These are phyloP conservation scores for Physocephala rufipes DNA, from an alignment of 2,888 invertebrate genomes.

Conservation along the genomic window DNA sequence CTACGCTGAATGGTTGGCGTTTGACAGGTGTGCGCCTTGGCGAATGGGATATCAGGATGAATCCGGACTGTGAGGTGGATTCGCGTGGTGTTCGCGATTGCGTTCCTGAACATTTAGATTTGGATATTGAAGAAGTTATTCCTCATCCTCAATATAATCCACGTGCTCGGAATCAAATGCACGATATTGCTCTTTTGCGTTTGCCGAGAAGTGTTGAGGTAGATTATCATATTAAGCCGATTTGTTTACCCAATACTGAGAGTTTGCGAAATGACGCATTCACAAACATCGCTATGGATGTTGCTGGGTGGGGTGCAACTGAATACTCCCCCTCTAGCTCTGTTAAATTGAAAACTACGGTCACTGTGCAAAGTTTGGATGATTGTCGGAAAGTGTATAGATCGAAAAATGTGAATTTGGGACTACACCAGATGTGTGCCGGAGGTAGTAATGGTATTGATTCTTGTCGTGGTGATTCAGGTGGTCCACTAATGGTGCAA, in stretches of 20 bases:
- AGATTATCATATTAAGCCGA: constrained; percentile 70
- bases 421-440: constrained; percentile 70
- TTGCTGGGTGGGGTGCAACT: constrained; percentile 75
- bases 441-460: constrained; percentile 70
- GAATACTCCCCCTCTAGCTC: constrained; percentile 67
- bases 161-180: constrained; percentile 68
- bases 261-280: constrained; percentile 57
- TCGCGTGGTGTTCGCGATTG: constrained; percentile 67
- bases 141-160: constrained; percentile 73
- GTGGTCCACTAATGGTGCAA: constrained; percentile 66
- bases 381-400: constrained; percentile 69
- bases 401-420: constrained; percentile 64
- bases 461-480: constrained; percentile 71
- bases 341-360: constrained; percentile 68
- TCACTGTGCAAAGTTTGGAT: constrained; percentile 66
- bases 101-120: constrained; percentile 69
- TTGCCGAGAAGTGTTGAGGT: constrained; percentile 68
- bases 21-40: constrained; percentile 64
- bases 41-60: constrained; percentile 61
- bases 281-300: constrained; percentile 65
- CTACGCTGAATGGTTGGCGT: constrained; percentile 72
- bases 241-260: constrained; percentile 69
- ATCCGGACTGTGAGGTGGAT: constrained; percentile 56
- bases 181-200: constrained; percentile 79
- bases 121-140: constrained; percentile 71